A percentile compares a stretch with the other conserved stretches of the same genome.
Conservation (phyloP, 2,888 invertebrate genomes). For the Parochlus steinenii region DNA sequence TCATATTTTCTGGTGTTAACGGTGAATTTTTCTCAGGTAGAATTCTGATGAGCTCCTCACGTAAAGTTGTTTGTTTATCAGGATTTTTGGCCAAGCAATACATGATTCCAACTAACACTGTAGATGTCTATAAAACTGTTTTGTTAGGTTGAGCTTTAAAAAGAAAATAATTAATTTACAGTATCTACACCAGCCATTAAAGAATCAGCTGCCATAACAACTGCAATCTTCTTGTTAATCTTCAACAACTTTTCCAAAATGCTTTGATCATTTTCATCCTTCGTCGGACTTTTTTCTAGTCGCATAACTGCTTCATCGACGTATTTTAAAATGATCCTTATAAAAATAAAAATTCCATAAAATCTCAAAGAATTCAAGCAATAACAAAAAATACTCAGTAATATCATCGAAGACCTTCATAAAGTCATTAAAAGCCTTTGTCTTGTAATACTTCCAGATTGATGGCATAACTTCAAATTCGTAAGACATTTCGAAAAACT, state of each 20-base stretch:
- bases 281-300: constrained; percentile 18
- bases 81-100: constrained; percentile 45
- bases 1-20: constrained; percentile 29
- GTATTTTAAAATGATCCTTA: constrained; percentile 23
- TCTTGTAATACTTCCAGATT: constrained; percentile 22
- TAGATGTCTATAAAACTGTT: constrained; percentile 33
- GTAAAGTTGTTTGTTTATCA: constrained; percentile 43
- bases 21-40: constrained; percentile 28
- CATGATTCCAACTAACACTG: constrained; percentile 36
- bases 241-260: constrained; percentile 35
- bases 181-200: constrained; percentile 43
- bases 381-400: constrained; percentile 23
- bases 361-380: neutral
- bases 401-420: constrained; percentile 26
- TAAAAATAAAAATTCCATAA: neutral
- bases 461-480: constrained; percentile 24
- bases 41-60: constrained; percentile 35
- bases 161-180: constrained; percentile 27
- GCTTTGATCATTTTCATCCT: constrained; percentile 23
- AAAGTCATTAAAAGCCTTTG: constrained; percentile 22
- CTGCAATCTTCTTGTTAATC: constrained; percentile 32
- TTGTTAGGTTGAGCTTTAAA: neutral
- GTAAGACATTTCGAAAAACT: constrained; percentile 11
- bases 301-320: constrained; percentile 26
- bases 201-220: constrained; percentile 39